phyloP scores from a whole-genome alignment of 2,888 invertebrate species.

The Mythimna ferrago region DNA sequence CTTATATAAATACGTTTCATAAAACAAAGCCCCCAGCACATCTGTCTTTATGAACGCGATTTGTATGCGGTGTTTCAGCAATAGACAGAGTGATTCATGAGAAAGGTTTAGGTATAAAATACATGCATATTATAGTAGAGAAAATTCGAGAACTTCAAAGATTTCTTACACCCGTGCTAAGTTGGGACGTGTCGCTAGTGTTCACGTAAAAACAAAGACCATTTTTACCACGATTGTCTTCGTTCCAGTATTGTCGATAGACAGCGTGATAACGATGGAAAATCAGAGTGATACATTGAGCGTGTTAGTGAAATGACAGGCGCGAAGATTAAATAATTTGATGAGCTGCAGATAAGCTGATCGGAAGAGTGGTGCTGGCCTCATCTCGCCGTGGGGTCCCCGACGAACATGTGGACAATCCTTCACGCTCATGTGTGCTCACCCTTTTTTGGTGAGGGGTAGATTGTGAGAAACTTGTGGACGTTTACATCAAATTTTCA shows the following conservation, averaged over 20 bases:
- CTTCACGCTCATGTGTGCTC: slow-evolving; percentile 90
- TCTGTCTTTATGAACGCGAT: too few relatives aligned
- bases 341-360: slow-evolving; percentile 85
- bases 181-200: background rate
- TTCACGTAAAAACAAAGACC: background rate
- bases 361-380: slow-evolving; percentile 71
- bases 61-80: too few relatives aligned
- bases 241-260: slow-evolving; percentile 13
- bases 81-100: too few relatives aligned
- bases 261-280: slow-evolving; percentile 36
- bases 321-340: slow-evolving; percentile 79
- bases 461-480: slow-evolving; percentile 73
- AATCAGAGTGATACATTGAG: slow-evolving; percentile 81
- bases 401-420: slow-evolving; percentile 90
- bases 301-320: slow-evolving; percentile 83
- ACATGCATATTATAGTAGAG: too few relatives aligned
- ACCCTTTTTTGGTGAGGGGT: slow-evolving; percentile 87
- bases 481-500: slow-evolving; percentile 50
- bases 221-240: slow-evolving; percentile 9
- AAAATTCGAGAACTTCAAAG: too few relatives aligned
- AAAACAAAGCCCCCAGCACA: too few relatives aligned
- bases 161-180: too few relatives aligned
- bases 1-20: too few relatives aligned
- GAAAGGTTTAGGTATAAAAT: too few relatives aligned
- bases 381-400: slow-evolving; percentile 78